Evolutionary conservation across 2,888 invertebrate genomes (phyloP), one percentile per base, ranked within the genome.

Genomic region (Drosophila subquinaria): DNA sequence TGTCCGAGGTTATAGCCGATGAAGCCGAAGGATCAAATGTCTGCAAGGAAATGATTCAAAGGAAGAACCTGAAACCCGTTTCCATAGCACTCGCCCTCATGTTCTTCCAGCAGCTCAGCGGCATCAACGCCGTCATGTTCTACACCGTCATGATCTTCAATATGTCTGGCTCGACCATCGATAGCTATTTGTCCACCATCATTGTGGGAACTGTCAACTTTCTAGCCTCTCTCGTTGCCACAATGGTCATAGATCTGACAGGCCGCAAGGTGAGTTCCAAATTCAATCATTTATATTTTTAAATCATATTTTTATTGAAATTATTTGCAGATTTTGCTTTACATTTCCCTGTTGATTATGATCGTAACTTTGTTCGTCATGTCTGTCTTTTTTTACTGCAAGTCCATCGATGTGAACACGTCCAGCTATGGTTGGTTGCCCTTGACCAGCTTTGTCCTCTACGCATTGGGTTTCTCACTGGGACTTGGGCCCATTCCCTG

Each of bases 81-180:
- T 61, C 95, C 2, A 95, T 96, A 62, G 95, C 95, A 69, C 95
- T 95, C 80, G 95, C 95, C 1, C 93, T 97, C 11, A 97, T 97
- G 97, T 92, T 97, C 77, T 96, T 97, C 92, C 97, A 97, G 90
- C 97, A 97, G 90, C 93, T 97, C 50, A 95, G 95, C 59, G 96
- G 97, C 33, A 95, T 96, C 55, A 97, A 97, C 87, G 96, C 96
- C 0, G 95, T 97, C 1, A 95, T 97, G 67, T 96, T 97, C 91
- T 96, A 96, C 84, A 94, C 95, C 0, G 94, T 94, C 0, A 91
- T 93, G 0, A 97, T 98, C 61, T 97, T 97, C 92, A 86, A 92
- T 43, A 93, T 56, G n/a, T 81, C 84, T 0, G 78, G 82, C 8
- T 82, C 81, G 5, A 75, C 70, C 6, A 92, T 96, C n/a, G 92